phyloP scores from a whole-genome alignment of 1,140 invertebrate species.

The Zaprionus davidi region DNA sequence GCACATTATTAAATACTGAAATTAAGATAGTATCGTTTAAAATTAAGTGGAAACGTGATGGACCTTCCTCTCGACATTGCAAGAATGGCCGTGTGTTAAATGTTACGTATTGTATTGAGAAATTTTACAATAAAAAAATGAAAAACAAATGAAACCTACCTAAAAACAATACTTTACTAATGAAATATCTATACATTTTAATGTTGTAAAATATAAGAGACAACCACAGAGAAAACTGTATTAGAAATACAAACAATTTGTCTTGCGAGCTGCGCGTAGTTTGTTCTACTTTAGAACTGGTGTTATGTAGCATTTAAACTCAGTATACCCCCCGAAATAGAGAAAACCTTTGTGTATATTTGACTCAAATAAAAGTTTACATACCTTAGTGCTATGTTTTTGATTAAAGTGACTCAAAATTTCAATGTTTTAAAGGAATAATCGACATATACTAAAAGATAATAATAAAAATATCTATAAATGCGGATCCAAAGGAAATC shows the following conservation, averaged over 20 bases:
- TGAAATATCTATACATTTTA: constrained; percentile 53
- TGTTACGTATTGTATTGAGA: constrained; percentile 57
- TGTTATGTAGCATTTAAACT: constrained; percentile 76
- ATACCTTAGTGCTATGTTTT: constrained; percentile 16
- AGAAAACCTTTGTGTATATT: constrained; percentile 59
- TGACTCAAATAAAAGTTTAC: constrained; percentile 72
- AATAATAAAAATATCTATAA: too few species aligned
- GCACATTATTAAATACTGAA: constrained; percentile 15
- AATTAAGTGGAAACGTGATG: constrained; percentile 66
- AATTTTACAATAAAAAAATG: constrained; percentile 62
- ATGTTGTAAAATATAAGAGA: constrained; percentile 52
- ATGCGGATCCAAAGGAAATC: too few species aligned
- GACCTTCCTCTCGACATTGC: constrained; percentile 48
- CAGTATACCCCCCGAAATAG: constrained; percentile 64
- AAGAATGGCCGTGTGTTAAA: constrained; percentile 67
- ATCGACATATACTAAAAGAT: background rate
- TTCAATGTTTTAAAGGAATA: background rate
- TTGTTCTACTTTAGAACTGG: constrained; percentile 59
- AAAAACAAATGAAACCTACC: constrained; percentile 52
- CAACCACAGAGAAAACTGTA: constrained; percentile 35
- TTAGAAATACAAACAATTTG: constrained; percentile 56
- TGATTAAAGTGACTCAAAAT: background rate
- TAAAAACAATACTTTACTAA: constrained; percentile 68
- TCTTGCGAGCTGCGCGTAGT: constrained; percentile 52
- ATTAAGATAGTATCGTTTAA: constrained; percentile 59